Evolutionary conservation across 2,113 vertebrate genomes (phyloP), one percentile per base, ranked within the genome.

Genomic region (Cynocephalus volans): DNA sequence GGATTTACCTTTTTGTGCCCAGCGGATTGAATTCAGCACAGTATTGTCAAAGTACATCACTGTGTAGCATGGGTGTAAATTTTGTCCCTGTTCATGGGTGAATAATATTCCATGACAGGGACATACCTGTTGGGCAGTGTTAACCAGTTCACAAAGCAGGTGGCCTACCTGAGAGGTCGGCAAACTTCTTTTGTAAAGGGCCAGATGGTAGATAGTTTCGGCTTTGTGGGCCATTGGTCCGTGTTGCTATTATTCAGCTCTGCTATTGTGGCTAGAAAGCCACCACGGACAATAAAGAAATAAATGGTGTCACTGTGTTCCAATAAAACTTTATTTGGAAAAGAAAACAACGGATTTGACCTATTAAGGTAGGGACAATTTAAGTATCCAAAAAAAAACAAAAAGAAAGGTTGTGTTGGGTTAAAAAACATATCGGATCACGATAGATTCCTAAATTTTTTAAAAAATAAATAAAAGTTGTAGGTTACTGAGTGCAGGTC

Each of bases 1-100:
- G 3, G 4, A 69, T 17, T 15, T 18, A 8, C 18, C 15, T 17
- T n/a, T n/a, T 69, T 17, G 13, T 7, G 0, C 9, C 13, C 8
- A 12, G 56, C 56, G 26, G 26, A 14, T 8, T 60, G 58, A 50
- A 41, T 8, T 36, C 4, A 5, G 0, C 14, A 3, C 41, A 24
- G 41, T 3, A 23, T 36, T 41, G 26, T 41, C 79, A 41, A 41
- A n/a, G 56, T n/a, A n/a, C 33, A n/a, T 69, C 65, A 19, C 33
- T 8, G 33, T 3, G 65, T n/a, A 19, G 33, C 8, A 15, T 18
- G 17, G 18, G 33, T 69, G 15, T 18, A n/a, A n/a, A 8, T 26
- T 81, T 26, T 41, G 24, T 26, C 28, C 58, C 56, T 81, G 41
- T 81, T 26, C 8, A 2, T 10, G 8, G 21, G 23, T 41, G 31